Conservation (phyloP, 2,888 invertebrate genomes). For the Dendrolimus pini region DNA sequence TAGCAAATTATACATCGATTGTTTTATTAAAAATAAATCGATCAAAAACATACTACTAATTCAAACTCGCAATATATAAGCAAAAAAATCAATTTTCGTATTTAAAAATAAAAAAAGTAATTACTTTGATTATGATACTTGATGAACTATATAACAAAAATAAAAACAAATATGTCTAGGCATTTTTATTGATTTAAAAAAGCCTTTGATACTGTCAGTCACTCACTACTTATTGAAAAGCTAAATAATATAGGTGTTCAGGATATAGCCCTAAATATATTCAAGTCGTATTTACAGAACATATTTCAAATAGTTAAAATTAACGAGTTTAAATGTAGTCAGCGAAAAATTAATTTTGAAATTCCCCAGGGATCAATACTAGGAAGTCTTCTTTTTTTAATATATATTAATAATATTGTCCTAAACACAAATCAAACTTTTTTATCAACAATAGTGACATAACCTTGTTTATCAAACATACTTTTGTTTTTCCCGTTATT, state of each 20-base stretch:
- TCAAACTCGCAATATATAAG: too few species aligned
- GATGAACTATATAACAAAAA: too few species aligned
- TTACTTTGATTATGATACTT: too few species aligned
- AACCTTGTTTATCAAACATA: too few species aligned
- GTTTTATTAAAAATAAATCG: too few species aligned
- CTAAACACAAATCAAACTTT: too few species aligned
- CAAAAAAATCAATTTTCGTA: too few species aligned
- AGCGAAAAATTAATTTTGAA: neutral
- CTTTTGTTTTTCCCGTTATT: too few species aligned
- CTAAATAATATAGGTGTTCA: constrained; percentile 3
- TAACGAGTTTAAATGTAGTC: neutral
- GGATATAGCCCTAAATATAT: constrained; percentile 2
- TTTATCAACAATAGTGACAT: too few species aligned
- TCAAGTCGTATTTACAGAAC: constrained; percentile 5
- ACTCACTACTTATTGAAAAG: constrained; percentile 3
- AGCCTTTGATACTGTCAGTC: constrained; percentile 8
- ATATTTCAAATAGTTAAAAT: constrained; percentile 7
- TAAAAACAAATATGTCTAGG: constrained; percentile 7
- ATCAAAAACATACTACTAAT: too few species aligned
- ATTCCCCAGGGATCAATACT: constrained; percentile 7
- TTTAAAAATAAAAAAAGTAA: too few species aligned
- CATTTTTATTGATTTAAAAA: constrained; percentile 9
- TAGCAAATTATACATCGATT: too few species aligned
- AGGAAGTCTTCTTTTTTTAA: constrained; percentile 3
- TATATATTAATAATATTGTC: constrained; percentile 2